These are phyloP conservation scores for Drosophila acutilabella DNA, from an alignment of 2,888 invertebrate species.

Conservation along the genomic window DNA sequence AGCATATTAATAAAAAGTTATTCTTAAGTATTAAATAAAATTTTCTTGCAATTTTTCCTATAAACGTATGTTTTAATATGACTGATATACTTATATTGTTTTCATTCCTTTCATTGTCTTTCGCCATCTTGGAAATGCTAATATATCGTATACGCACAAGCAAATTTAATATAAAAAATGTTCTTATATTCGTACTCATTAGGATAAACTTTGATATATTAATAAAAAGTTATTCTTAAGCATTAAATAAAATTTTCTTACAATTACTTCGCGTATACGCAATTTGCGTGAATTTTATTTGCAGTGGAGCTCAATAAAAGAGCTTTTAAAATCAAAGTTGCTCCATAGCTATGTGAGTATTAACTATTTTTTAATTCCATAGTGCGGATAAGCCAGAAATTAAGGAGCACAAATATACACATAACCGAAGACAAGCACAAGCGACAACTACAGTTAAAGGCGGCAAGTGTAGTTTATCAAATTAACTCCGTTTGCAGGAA, in stretches of 20 bases:
- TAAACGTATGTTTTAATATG: no score
- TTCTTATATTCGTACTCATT: no score
- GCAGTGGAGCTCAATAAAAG: conserved; percentile 41
- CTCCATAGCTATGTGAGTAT: neutral
- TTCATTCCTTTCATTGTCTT: conserved; percentile 33
- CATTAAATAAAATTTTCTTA: no score
- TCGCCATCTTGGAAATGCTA: neutral
- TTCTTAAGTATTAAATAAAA: no score
- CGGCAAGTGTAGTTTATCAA: conserved; percentile 76
- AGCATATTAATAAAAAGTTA: no score
- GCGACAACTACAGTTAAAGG: conserved; percentile 66
- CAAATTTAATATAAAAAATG: no score
- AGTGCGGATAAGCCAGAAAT: neutral
- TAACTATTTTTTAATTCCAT: conserved; percentile 15
- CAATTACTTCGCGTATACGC: conserved; percentile 52
- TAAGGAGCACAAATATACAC: conserved; percentile 53
- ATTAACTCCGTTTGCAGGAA: conserved; percentile 57
- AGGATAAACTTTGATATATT: no score
- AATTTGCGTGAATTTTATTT: conserved; percentile 29
- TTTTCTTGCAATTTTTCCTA: no score
- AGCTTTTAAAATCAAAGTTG: no score
- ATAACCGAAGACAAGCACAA: conserved; percentile 29
- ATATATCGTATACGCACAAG: no score
- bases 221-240: no score
- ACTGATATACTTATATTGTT: conserved; percentile 35